Percentiles rank a stretch among this genome's conserved stretches.
Conservation (phyloP, 2,888 invertebrate species). For the Drosophila prolongata region DNA sequence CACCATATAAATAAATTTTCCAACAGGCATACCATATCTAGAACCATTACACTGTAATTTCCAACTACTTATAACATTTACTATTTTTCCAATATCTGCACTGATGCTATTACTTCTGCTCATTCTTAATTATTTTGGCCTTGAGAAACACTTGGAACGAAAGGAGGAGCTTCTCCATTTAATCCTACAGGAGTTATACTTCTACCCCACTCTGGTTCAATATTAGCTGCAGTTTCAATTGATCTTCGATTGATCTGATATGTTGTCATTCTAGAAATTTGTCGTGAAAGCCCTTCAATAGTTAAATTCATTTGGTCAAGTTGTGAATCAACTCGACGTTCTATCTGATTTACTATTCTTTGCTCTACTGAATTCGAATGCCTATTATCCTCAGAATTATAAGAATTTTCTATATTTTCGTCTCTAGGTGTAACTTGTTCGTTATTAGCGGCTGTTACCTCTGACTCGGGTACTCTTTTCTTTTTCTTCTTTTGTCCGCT, state of each 20-base stretch:
- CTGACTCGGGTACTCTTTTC: neutral
- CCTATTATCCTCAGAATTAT: no score
- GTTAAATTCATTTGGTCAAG: neutral
- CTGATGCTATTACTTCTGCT: no score
- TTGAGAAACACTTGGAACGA: neutral
- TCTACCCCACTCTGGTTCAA: neutral
- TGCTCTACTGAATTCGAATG: no score
- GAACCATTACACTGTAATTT: no score
- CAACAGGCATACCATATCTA: no score
- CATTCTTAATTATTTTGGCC: no score
- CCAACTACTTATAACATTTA: no score
- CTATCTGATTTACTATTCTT: no score
- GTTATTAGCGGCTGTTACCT: neutral
- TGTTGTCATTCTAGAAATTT: conserved; percentile 1
- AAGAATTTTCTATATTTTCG: neutral
- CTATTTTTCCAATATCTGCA: no score
- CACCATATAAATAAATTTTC: no score
- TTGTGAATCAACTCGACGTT: no score
- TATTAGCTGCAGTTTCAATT: neutral
- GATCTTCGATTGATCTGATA: neutral
- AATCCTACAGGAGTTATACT: neutral
- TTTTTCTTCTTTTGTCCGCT: neutral
- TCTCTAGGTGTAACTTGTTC: neutral
- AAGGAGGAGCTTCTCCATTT: neutral
- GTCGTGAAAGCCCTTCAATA: neutral